Percentiles rank a stretch among this genome's conserved stretches.
Evolutionary conservation across 2,888 invertebrate species (phyloP).

Genomic region (Sarcophaga subvicina): DNA sequence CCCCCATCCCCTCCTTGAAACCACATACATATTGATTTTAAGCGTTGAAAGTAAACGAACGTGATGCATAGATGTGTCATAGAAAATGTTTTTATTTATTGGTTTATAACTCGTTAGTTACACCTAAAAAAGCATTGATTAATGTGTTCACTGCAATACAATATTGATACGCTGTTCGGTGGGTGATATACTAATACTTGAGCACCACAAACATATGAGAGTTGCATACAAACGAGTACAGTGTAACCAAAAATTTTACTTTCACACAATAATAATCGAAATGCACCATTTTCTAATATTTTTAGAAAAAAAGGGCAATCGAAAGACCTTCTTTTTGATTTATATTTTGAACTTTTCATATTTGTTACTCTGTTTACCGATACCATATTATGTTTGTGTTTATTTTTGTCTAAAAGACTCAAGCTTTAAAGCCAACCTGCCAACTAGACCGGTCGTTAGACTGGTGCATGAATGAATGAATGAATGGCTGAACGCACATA

Average conservation of each 20-base stretch:
- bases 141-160: constrained; percentile 57
- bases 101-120: constrained; percentile 49
- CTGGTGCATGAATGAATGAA: not conserved
- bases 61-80: constrained; percentile 46
- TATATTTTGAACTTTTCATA: not conserved
- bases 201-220: not conserved
- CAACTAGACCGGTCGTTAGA: not conserved
- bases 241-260: not conserved
- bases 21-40: constrained; percentile 3
- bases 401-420: not conserved
- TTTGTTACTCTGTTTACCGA: not conserved
- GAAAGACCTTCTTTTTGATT: not conserved
- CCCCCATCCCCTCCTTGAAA: not conserved
- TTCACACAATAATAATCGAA: no score
- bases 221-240: not conserved
- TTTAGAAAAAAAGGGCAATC: no score
- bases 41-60: constrained; percentile 15
- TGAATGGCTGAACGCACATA: not conserved
- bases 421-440: not conserved
- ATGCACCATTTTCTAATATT: no score
- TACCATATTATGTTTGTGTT: not conserved
- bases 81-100: constrained; percentile 18
- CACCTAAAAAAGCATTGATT: constrained; percentile 63
- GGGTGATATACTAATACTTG: constrained; percentile 29
- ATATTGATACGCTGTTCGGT: constrained; percentile 28